Evolutionary conservation across 2,113 vertebrate species (phyloP).

Genomic region (Bos javanicus): DNA sequence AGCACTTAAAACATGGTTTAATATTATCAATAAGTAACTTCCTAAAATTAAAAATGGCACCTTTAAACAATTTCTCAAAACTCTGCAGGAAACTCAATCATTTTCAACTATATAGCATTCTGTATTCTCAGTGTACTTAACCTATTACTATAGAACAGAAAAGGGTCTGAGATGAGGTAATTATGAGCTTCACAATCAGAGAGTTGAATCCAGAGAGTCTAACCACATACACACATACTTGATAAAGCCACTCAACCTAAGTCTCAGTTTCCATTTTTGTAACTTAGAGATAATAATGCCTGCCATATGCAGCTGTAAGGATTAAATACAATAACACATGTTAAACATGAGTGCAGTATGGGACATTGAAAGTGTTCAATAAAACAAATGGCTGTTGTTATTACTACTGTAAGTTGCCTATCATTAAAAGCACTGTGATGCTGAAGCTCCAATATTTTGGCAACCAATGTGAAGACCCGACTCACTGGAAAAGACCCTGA

Average conservation of each 20-base stretch:
- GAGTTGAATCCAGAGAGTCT: neutral
- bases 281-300: neutral
- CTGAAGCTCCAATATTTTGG: neutral
- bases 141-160: neutral
- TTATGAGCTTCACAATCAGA: neutral
- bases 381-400: fast-evolving
- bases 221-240: neutral
- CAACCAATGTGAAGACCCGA: neutral
- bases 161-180: neutral
- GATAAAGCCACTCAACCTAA: neutral
- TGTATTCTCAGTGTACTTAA: neutral
- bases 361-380: neutral
- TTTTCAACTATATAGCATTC: neutral
- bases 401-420: fast-evolving
- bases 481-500: neutral
- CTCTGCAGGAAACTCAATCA: neutral
- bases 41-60: neutral
- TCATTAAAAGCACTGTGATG: neutral
- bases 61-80: neutral
- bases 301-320: neutral
- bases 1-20: neutral
- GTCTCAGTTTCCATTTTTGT: neutral
- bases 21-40: neutral
- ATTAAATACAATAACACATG: neutral
- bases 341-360: neutral